These are phyloP conservation scores for Pseudococcus jackbeardsleyi DNA, from an alignment of 2,888 invertebrate genomes.

Conservation along the genomic window DNA sequence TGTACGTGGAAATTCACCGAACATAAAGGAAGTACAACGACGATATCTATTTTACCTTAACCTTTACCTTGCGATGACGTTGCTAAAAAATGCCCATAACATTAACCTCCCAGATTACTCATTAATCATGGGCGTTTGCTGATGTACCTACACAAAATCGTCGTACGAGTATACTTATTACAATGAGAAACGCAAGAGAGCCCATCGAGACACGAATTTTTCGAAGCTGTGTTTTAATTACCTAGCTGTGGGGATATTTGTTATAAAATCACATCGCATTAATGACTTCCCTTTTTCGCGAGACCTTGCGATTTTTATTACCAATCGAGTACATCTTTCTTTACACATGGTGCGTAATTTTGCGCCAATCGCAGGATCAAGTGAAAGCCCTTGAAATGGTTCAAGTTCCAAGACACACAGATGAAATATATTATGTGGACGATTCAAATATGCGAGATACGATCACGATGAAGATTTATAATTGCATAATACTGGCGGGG, in stretches of 20 bases:
- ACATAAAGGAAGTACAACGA: not conserved
- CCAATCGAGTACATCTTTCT: constrained; percentile 4
- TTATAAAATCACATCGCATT: constrained; percentile 20
- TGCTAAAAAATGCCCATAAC: constrained; percentile 19
- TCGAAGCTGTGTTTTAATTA: not conserved
- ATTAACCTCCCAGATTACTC: constrained; percentile 23
- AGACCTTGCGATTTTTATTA: constrained; percentile 9
- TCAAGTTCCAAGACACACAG: constrained; percentile 18
- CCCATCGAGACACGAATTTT: not conserved
- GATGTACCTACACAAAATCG: not conserved
- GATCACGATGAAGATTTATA: constrained; percentile 41
- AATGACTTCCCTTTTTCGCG: not conserved
- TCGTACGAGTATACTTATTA: not conserved
- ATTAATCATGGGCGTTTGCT: constrained; percentile 42
- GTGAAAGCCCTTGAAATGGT: constrained; percentile 50
- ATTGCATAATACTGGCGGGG: constrained; percentile 13
- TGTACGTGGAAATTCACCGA: not conserved
- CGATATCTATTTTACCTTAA: not conserved
- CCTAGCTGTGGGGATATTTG: not conserved
- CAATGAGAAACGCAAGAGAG: not conserved
- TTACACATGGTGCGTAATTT: not conserved
- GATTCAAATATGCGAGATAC: not conserved
- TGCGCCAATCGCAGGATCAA: not conserved
- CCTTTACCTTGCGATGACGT: constrained; percentile 44
- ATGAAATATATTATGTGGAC: not conserved